phyloP scores from a whole-genome alignment of 2,888 invertebrate genomes.

The Icerya purchasi region DNA sequence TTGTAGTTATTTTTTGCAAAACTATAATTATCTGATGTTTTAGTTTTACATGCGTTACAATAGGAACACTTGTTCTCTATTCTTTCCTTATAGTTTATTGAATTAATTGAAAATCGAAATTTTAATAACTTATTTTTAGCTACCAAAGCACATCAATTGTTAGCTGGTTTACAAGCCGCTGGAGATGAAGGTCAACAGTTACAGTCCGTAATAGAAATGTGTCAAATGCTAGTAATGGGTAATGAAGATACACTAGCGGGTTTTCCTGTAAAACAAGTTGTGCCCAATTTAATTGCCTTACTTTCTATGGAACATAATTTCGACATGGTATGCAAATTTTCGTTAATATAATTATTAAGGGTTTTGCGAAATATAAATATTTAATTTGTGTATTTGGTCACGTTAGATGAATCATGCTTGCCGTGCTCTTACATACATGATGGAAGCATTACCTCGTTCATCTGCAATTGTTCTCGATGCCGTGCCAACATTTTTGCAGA shows the following conservation, averaged over 20 bases:
- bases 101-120: too few species aligned
- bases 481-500: slow-evolving; percentile 90
- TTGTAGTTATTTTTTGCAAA: too few species aligned
- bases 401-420: slow-evolving; percentile 91
- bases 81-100: too few species aligned
- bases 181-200: slow-evolving; percentile 90
- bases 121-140: too few species aligned
- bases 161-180: slow-evolving; percentile 76
- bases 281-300: slow-evolving; percentile 77
- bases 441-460: slow-evolving; percentile 92
- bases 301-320: slow-evolving; percentile 96
- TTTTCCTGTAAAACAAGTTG: slow-evolving; percentile 95
- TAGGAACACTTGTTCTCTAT: too few species aligned
- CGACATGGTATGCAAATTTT: slow-evolving; percentile 49
- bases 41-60: too few species aligned
- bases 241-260: slow-evolving; percentile 95
- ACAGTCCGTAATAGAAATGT: slow-evolving; percentile 94
- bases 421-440: slow-evolving; percentile 94
- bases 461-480: slow-evolving; percentile 91
- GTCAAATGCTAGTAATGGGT: slow-evolving; percentile 95
- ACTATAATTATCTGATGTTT: too few species aligned
- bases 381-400: neutral
- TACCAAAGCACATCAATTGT: slow-evolving; percentile 78
- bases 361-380: neutral
- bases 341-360: neutral